These are phyloP conservation scores for Gephyroberyx darwinii DNA, from an alignment of 2,797 vertebrate genomes.

Conservation along the genomic window DNA sequence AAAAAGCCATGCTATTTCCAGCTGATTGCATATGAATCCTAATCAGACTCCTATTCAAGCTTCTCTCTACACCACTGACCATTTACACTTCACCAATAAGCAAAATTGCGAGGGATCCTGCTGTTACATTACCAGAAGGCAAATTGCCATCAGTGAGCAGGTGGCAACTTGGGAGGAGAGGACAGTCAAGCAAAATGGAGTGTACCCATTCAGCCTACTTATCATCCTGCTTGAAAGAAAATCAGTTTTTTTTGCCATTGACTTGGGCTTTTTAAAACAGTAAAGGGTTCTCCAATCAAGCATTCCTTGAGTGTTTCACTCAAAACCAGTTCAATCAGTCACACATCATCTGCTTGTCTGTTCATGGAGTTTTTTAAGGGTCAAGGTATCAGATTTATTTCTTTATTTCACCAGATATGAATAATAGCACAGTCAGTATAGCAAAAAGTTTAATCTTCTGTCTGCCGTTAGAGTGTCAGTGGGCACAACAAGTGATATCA, in stretches of 20 bases:
- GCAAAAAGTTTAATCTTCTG: not conserved
- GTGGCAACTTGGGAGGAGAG: conserved; percentile 57
- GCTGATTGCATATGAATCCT: conserved; percentile 50
- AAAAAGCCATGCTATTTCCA: conserved; percentile 30
- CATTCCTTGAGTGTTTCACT: conserved; percentile 37
- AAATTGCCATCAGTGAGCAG: conserved; percentile 63
- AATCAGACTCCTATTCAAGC: conserved; percentile 71
- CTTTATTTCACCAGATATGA: not conserved
- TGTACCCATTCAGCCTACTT: conserved; percentile 34
- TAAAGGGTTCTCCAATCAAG: conserved; percentile 53
- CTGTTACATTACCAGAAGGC: conserved; percentile 45
- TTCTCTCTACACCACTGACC: conserved; percentile 62
- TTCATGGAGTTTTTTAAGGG: conserved; percentile 21
- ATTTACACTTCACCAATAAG: conserved; percentile 45
- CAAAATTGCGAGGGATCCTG: conserved; percentile 50
- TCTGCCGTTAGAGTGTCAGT: not conserved
- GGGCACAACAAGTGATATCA: not conserved
- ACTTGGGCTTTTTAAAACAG: conserved; percentile 37
- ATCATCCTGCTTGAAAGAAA: conserved; percentile 46
- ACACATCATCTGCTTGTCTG: conserved; percentile 23
- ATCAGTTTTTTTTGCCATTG: conserved; percentile 49
- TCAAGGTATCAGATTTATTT: conserved; percentile 18
- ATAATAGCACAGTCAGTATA: not conserved
- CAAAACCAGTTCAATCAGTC: conserved; percentile 48
- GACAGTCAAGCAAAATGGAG: conserved; percentile 30